Base-by-base conservation (phyloP, 2,113 vertebrate species). In the Cyprinodon tularosa region DNA sequence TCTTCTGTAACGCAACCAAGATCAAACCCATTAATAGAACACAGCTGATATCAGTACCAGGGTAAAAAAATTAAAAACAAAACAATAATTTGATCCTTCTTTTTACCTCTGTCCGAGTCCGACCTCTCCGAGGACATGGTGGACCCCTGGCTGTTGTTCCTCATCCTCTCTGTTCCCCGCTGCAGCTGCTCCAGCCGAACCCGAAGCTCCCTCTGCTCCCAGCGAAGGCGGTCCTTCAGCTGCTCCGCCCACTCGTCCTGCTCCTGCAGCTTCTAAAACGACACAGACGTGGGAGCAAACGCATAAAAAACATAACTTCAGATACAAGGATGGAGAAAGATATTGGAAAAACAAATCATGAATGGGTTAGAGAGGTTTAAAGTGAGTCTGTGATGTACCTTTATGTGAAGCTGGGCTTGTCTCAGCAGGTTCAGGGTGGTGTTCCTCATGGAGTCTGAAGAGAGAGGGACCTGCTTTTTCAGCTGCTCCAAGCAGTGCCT, bases 381-480 rank as follows among this genome's bases (percentile, higher is more conserved):
- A 3, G 15, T 13, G 9, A 68, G 38, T n/a, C 62, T 20, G 4
- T 3, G 13, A 8, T 68, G 87, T 82, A 97, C 97, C 95, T 97
- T 96, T 53, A 98, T 98, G 86, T 98, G 97, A 11, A 95, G 88
- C 77, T 96, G 95, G 50, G 97, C 97, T 11, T 95, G 84, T 68
- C 95, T 94, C 84, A 99, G 93, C 81, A 98, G 94, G 90, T 95
- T 97, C 57, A 98, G 93, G 0, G 96, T 97, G 70, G 96, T 98
- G 87, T 96, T 95, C 57, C 96, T 95, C 65, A 92, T 69, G 0
- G 94, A 92, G 69, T 96, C 96, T 0, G 93, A 66, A 0, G 95
- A 96, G 63, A 94, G 81, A 9, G 97, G 97, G 36, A 98, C 95
- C 82, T 98, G 97, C 89, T 97, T 94, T 89, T 97, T 96, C 72